These are phyloP conservation scores for Dreissena polymorpha DNA, from an alignment of 1,140 invertebrate species.

Conservation along the genomic window DNA sequence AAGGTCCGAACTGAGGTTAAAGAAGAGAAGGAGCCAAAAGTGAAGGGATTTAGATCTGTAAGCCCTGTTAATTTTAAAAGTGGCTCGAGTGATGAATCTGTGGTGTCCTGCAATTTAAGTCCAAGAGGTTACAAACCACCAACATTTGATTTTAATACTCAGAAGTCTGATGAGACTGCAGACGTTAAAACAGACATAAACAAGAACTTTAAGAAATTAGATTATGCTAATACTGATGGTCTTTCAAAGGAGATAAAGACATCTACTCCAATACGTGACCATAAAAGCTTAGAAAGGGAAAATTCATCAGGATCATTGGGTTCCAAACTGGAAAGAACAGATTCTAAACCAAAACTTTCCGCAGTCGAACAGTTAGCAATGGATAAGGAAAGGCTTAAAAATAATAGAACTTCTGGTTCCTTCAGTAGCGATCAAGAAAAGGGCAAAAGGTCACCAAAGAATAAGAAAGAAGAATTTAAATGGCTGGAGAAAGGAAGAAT, in stretches of 20 bases:
- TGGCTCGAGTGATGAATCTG: constrained; percentile 38
- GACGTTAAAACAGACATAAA: constrained; percentile 43
- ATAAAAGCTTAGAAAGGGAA: background rate
- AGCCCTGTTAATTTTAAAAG: constrained; percentile 25
- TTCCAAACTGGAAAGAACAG: background rate
- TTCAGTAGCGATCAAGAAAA: constrained; percentile 46
- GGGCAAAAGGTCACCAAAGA: constrained; percentile 19
- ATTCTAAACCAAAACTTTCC: constrained; percentile 13
- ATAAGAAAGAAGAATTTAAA: constrained; percentile 27
- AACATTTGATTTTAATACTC: background rate
- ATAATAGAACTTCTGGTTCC: constrained; percentile 27
- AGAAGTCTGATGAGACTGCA: background rate
- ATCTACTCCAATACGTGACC: background rate
- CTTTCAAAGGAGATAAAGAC: background rate
- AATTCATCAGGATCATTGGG: background rate
- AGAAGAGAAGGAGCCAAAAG: background rate
- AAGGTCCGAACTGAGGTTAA: constrained; percentile 25
- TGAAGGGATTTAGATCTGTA: constrained; percentile 49
- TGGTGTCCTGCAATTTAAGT: constrained; percentile 24
- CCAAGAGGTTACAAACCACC: constrained; percentile 26
- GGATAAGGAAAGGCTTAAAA: constrained; percentile 29
- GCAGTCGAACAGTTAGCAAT: constrained; percentile 6
- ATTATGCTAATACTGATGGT: constrained; percentile 1
- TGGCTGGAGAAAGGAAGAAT: constrained; percentile 35
- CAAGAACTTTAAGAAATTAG: constrained; percentile 53